Percentiles rank a stretch among this genome's conserved stretches.
Conservation (phyloP, 2,797 vertebrate species). For the Gymnodraco acuticeps region DNA sequence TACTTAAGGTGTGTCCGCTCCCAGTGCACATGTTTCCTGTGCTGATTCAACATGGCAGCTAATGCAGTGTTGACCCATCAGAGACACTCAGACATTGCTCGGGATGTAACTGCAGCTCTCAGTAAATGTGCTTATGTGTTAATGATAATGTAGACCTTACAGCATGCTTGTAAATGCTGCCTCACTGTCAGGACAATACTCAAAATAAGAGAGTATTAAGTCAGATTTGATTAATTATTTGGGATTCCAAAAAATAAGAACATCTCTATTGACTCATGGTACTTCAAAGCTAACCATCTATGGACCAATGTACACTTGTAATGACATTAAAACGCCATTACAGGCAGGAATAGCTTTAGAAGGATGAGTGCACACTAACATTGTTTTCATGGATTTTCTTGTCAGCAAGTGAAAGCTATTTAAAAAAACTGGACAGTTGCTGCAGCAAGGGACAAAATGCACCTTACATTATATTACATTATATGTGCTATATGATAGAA, state of each 20-base stretch:
- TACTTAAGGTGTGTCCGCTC: conserved; percentile 53
- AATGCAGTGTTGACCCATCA: not conserved
- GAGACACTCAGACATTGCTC: not conserved
- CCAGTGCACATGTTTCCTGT: conserved; percentile 9
- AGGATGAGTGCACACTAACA: conserved; percentile 19
- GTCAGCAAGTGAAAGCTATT: conserved; percentile 5
- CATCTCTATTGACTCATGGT: not conserved
- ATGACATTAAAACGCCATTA: conserved; percentile 21
- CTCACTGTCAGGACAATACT: not conserved
- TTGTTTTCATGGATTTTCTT: conserved; percentile 44
- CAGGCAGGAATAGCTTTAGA: conserved; percentile 38
- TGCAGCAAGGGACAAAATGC: too few relatives aligned
- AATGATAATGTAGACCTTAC: not conserved
- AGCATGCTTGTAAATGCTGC: not conserved
- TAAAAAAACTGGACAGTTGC: not conserved
- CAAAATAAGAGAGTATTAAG: not conserved
- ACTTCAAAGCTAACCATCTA: not conserved
- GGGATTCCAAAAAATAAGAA: not conserved
- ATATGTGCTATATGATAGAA: not conserved
- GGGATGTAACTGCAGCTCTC: conserved; percentile 14
- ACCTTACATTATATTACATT: too few relatives aligned
- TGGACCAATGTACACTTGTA: not conserved
- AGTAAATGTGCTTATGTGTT: not conserved
- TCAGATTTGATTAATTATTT: not conserved
- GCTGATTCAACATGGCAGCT: conserved; percentile 17